Percentiles rank a stretch among this genome's conserved stretches.
Conservation (phyloP, 2,888 invertebrate genomes). For the Euclidia mi region DNA sequence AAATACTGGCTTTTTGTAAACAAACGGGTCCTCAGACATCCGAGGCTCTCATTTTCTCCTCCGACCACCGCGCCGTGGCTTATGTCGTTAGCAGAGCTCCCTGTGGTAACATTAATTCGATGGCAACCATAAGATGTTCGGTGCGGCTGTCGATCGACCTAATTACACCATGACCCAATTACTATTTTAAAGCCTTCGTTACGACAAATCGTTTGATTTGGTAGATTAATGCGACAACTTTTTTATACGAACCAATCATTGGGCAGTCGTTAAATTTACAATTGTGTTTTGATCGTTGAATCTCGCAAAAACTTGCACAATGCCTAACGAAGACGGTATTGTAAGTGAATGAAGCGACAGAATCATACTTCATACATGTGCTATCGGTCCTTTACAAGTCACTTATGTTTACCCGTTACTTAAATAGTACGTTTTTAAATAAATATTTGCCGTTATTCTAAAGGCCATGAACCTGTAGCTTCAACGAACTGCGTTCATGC, state of each 20-base stretch:
- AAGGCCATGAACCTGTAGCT: no score
- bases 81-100: slow-evolving; percentile 78
- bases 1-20: slow-evolving; percentile 40
- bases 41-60: slow-evolving; percentile 54
- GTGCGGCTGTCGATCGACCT: slow-evolving; percentile 68
- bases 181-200: slow-evolving; percentile 72
- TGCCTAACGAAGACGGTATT: no score
- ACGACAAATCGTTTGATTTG: slow-evolving; percentile 69
- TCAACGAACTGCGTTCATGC: no score
- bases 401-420: no score
- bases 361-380: no score
- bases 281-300: slow-evolving; percentile 1
- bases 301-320: no score
- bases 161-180: slow-evolving; percentile 82
- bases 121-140: slow-evolving; percentile 75
- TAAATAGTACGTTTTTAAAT: no score
- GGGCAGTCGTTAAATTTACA: slow-evolving; percentile 4
- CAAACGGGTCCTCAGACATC: slow-evolving; percentile 49
- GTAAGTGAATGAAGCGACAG: no score
- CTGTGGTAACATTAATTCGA: slow-evolving; percentile 77
- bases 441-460: no score
- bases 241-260: slow-evolving; percentile 50
- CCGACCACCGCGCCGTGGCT: slow-evolving; percentile 60
- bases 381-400: no score
- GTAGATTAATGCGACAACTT: slow-evolving; percentile 60